Base-by-base conservation (phyloP, 2,113 vertebrate species). In the Proterorhinus semilunaris region DNA sequence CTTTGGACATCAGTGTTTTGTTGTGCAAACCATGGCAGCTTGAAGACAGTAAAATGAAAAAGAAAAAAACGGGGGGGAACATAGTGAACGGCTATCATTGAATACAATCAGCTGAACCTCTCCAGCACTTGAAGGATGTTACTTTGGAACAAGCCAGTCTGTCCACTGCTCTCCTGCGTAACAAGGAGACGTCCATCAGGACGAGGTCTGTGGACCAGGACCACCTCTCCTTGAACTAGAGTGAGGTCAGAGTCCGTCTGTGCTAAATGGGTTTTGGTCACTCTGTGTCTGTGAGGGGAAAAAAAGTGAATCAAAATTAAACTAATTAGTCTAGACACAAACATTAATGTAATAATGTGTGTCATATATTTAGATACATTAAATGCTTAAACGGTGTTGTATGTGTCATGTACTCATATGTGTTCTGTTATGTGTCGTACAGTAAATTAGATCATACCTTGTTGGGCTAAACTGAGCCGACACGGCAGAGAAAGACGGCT, bases 381-480 rank as follows among this genome's bases (percentile, higher is more conserved):
- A 36, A 36, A 21, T 21, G 21, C 21, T 2, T 21, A 21, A 21
- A 36, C 3, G 27, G 27, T 36, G 27, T 36, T 36, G 27, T 36
- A 36, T 36, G 27, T 36, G 27, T 5, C 27, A 36, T 36, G 27
- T 36, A 36, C 27, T 36, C 27, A 36, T 36, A 36, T 65, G 3
- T 6, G 10, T 54, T 8, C 46, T 43, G 42, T 51, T 9, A 66
- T 57, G 27, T 47, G 10, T 7, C 10, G 10, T 8, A 36, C 5
- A 57, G 16, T 11, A 0, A 57, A 57, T 12, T 12, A 57, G 27
- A 53, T 54, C 11, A 58, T 72, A 93, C 91, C 93, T 85, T 72
- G 90, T 92, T 58, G 92, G 84, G 86, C 93, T 93, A 85, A 93
- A 77, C 87, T 93, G 94, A 93, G 89, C 91, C 86, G 91, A 86